phyloP scores from a whole-genome alignment of 2,888 invertebrate genomes.

The Aquatica leii region DNA sequence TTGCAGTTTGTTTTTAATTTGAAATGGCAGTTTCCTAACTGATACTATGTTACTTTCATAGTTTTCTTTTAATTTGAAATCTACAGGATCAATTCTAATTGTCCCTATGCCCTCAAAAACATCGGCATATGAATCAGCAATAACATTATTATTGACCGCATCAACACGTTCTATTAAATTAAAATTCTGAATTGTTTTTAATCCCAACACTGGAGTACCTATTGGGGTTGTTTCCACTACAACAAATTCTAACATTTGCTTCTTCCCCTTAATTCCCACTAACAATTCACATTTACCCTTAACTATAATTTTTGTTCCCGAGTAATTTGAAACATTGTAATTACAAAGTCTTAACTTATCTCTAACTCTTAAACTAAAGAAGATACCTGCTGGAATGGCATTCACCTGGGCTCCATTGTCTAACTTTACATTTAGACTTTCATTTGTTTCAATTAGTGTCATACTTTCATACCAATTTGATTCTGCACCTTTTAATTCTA shows the following conservation, averaged over 20 bases:
- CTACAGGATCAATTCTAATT: neutral
- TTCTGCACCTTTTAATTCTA: too few relatives aligned
- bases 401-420: too few relatives aligned
- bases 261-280: neutral
- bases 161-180: slow-evolving; percentile 8
- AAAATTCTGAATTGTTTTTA: slow-evolving; percentile 1
- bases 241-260: slow-evolving; percentile 11
- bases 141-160: neutral
- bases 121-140: neutral
- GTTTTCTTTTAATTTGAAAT: slow-evolving; percentile 1
- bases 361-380: neutral
- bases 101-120: neutral
- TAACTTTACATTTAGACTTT: too few relatives aligned
- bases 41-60: neutral
- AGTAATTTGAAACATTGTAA: neutral
- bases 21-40: too few relatives aligned
- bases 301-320: neutral
- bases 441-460: too few relatives aligned
- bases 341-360: neutral
- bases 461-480: neutral
- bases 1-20: too few relatives aligned
- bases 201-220: slow-evolving; percentile 2
- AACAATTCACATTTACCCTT: slow-evolving; percentile 12
- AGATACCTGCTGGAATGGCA: neutral
- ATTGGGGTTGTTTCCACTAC: slow-evolving; percentile 6